These are phyloP conservation scores for Calvadosia cruxmelitensis DNA, from an alignment of 30 jellyfish, hydroid and myxozoan species.

Conservation along the genomic window DNA sequence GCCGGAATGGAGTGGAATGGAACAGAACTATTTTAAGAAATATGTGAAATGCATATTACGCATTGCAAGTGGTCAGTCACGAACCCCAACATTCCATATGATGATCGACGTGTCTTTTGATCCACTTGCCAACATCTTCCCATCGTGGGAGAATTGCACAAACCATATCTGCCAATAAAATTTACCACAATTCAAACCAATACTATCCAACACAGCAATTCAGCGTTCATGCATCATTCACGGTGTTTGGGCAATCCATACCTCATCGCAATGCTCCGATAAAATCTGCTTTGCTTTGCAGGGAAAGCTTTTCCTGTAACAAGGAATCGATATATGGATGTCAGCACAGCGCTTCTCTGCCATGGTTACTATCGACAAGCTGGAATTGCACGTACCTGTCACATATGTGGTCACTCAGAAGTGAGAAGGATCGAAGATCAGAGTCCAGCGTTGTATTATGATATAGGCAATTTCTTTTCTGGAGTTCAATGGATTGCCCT, in stretches of 20 bases:
- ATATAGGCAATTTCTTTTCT: conserved; percentile 52
- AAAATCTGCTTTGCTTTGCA: conserved; percentile 57
- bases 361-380: not conserved
- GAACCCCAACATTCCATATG: conserved; percentile 75
- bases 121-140: conserved; percentile 88
- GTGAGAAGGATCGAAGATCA: conserved; percentile 33
- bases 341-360: not conserved
- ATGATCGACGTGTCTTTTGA: conserved; percentile 85
- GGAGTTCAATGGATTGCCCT: conserved; percentile 77
- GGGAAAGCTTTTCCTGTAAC: conserved; percentile 62
- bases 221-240: not conserved
- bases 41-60: too few relatives aligned
- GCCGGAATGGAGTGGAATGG: too few relatives aligned
- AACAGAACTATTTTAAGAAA: too few relatives aligned
- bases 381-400: conserved; percentile 32
- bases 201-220: not conserved
- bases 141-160: conserved; percentile 79
- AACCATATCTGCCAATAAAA: conserved; percentile 49
- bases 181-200: not conserved
- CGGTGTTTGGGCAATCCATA: not conserved
- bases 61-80: too few relatives aligned
- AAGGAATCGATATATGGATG: not conserved
- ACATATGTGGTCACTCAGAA: conserved; percentile 72
- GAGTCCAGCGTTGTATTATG: conserved; percentile 67
- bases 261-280: conserved; percentile 94